Base-by-base conservation (phyloP, 2,113 vertebrate species). In the Zingel zingel region DNA sequence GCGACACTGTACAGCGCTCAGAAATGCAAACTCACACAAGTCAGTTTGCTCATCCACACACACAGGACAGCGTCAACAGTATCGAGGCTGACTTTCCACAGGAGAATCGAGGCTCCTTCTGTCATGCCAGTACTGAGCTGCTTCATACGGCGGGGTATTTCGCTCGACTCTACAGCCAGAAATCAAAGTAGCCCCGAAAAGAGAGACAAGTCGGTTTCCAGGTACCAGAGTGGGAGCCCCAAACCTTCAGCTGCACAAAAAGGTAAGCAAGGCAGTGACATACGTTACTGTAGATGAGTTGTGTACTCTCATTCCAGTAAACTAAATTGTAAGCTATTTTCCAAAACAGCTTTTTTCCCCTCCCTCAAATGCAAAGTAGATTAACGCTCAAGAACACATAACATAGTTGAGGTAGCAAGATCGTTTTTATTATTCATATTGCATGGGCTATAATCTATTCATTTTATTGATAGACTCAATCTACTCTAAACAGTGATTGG, bases 231-330 rank as follows among this genome's bases (percentile, higher is more conserved):
- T 3, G 92, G 77, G 0, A 92, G 91, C 1, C 53, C 95, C 0
- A 68, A 88, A n/a, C 6, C 93, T 8, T 95, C 97, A 1, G 74
- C 95, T 3, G 79, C 96, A 21, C 96, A 95, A 48, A 98, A 95
- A 97, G 97, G 98, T 98, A 90, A 82, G 27, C 13, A 19, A 53
- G 7, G 19, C 10, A 16, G 19, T 6, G 3, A 18, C 86, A 89
- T 15, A 25, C 10, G 2, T 6, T 39, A 43, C 39, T 43, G 2
- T 43, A 9, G 14, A 12, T 33, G 13, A 7, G 11, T 15, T 6
- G 53, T 23, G 33, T 12, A 5, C 33, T 39, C 16, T 23, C 4
- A 10, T 69, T 53, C 16, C n/a, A 19, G 25, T 33, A 0, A 10
- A 12, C 16, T 33, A 7, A 36, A 3, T 11, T 39, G 51, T 33